Conservation (phyloP, 2,797 vertebrate genomes). For the Cuniculus paca region DNA sequence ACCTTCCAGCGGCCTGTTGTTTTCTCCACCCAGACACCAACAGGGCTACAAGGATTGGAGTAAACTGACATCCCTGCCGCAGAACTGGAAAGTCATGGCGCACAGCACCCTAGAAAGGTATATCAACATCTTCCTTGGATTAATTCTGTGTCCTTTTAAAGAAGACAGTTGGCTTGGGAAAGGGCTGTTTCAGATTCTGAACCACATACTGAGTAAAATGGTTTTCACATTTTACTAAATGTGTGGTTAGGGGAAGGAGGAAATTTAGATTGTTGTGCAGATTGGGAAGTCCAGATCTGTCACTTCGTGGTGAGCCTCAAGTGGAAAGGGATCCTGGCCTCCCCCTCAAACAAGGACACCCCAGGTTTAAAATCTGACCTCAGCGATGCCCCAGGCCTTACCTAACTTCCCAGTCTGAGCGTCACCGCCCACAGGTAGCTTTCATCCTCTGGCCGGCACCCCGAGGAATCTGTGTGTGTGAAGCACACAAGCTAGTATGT, state of each 20-base stretch:
- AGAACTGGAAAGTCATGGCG: neutral
- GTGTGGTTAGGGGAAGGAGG: neutral
- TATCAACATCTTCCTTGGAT: neutral
- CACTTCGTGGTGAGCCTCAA: neutral
- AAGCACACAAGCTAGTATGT: fast-evolving
- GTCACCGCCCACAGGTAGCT: neutral
- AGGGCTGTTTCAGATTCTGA: slow-evolving; percentile 36
- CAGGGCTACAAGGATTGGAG: neutral
- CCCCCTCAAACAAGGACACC: neutral
- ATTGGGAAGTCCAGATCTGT: neutral
- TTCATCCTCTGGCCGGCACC: neutral
- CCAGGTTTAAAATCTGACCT: neutral
- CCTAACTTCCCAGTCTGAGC: neutral
- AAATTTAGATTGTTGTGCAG: neutral
- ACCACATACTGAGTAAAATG: neutral
- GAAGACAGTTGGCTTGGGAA: neutral
- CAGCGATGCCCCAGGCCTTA: neutral
- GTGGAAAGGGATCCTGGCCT: neutral
- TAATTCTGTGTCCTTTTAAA: slow-evolving; percentile 26
- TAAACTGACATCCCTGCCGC: neutral
- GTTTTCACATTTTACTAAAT: neutral
- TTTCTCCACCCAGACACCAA: neutral
- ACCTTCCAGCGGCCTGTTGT: slow-evolving; percentile 29
- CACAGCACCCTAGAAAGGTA: neutral
- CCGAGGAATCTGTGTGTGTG: fast-evolving